Base-by-base conservation (phyloP, 2,797 vertebrate species). In the Pempheris klunzingeri region DNA sequence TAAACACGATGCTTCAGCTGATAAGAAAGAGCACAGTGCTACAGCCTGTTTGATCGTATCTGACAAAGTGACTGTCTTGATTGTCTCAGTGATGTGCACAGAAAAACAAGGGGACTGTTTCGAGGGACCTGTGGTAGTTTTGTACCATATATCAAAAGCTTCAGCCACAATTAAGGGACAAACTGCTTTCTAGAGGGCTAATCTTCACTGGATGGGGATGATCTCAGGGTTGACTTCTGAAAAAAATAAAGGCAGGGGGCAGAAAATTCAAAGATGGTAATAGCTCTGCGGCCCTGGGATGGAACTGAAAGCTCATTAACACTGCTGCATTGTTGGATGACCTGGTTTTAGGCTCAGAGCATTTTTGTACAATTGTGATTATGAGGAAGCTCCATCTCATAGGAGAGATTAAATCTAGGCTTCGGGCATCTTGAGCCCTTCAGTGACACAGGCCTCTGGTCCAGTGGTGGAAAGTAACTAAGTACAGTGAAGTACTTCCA, bases 11-110 rank as follows among this genome's bases (percentile, higher is more conserved):
- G 1, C 50, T 85, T 86, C 58, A 20, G 58, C 69, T 65, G 90
- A 92, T 93, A 87, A 87, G 64, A 34, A 74, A 55, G 55, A 55
- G 69, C 70, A 73, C 73, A 74, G 65, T 80, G 65, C 28, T 68
- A 20, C 70, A 28, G 62, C 69, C 38, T 67, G 77, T 69, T 52
- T 87, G 83, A 89, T 87, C 32, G 46, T 15, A 83, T 82, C 87
- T 82, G 53, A 62, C 59, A 73, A 52, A 81, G 58, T 54, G 57
- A 80, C 78, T 81, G 57, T 77, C 55, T 26, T 20, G 24, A 65
- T 65, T 89, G 79, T 88, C 50, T 61, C 26, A 13, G 15, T 57
- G 12, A 43, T 14, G 12, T 22, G n/a, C 41, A 75, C 53, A 49
- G 54, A 17, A 59, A 39, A 17, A 63, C 49, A 67, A 53, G 20